Percentiles rank a stretch among this genome's conserved stretches.
Conservation (phyloP, 2,888 invertebrate genomes). For the Synanthedon tipuliformis region DNA sequence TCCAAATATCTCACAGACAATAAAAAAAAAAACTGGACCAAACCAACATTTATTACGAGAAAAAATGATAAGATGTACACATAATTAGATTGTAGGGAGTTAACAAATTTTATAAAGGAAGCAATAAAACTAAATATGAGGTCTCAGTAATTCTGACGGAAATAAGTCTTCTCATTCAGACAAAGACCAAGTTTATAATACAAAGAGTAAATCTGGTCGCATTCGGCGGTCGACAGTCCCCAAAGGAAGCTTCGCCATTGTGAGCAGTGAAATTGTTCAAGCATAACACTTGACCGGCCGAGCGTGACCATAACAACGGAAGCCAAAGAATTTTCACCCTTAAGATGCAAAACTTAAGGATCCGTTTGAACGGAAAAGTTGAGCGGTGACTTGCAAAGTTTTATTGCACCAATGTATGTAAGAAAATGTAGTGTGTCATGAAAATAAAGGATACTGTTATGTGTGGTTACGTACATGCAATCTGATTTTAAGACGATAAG, state of each 20-base stretch:
- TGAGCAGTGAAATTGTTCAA: conserved; percentile 40
- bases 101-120: no score
- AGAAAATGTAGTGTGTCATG: conserved; percentile 1
- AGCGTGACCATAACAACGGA: conserved; percentile 16
- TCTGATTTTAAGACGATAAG: no score
- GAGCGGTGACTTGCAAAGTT: conserved; percentile 19
- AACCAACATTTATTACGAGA: no score
- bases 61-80: no score
- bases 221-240: conserved; percentile 10
- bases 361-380: background rate
- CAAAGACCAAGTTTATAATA: background rate
- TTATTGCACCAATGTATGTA: conserved; percentile 24
- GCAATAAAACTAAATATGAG: no score
- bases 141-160: no score
- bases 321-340: conserved; percentile 10
- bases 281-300: conserved; percentile 29
- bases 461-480: background rate
- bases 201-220: background rate
- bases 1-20: no score
- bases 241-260: conserved; percentile 29
- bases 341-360: conserved; percentile 8
- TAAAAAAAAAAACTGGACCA: no score
- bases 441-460: background rate
- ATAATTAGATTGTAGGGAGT: no score
- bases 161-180: background rate